Base-by-base conservation (phyloP, 2,888 invertebrate genomes). In the Eucera pruinosa region DNA sequence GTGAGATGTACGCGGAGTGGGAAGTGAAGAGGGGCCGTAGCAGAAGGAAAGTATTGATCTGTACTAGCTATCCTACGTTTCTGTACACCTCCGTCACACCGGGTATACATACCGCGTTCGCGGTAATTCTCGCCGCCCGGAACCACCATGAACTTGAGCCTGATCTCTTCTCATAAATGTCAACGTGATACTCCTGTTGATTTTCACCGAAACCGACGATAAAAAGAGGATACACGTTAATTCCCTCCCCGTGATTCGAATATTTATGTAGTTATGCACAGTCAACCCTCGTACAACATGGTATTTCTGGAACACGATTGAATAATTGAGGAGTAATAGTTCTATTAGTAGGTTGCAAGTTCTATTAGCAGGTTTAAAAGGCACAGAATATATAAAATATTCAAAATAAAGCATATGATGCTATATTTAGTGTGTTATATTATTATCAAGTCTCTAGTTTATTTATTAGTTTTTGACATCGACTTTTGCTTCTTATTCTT, bases 1-100 rank as follows among this genome's bases (percentile, higher is more conserved):
- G 80, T 73, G 73, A 58, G 73, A 69, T 57, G 66, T 76, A 58
- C 62, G 54, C 25, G 67, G 80, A 55, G 58, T 61, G 52, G 78
- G 85, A 83, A 86, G 74, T 54, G 68, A 77, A 80, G 84, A 86
- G 89, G 87, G 89, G 87, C 86, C 85, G 88, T 88, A 88, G 91
- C 89, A 89, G 89, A 91, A 92, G 91, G 91, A 91, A 91, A 92
- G 91, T 92, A 92, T 92, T 92, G 92, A 92, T 92, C 92, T 91
- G 91, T 86, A 88, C 88, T 88, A 83, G 88, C 90, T 89, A 89
- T 91, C 90, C 91, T 89, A 90, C 87, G 89, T 89, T 90, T 88
- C 90, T 88, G 88, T 89, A 88, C 81, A 86, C 86, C 81, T 68
- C 78, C 78, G 75, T 80, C n/a, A 50, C 80, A 66, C 30, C 25